Base-by-base conservation (phyloP, 35 echinoderm and acorn worm genomes). In the Chiridota heheva region DNA sequence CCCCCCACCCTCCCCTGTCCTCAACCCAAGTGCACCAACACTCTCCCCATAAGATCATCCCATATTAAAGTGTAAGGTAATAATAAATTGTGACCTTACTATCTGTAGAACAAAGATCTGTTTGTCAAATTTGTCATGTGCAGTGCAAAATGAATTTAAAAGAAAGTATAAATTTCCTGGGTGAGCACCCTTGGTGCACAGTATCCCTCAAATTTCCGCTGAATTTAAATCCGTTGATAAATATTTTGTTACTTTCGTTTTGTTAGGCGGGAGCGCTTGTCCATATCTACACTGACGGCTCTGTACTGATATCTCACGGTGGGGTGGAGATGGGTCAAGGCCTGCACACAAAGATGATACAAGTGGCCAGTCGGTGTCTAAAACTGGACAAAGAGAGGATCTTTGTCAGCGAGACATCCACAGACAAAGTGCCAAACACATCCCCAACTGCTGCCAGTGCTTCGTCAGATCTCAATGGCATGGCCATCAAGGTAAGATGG, bases 311-410 rank as follows among this genome's bases (percentile, higher is more conserved):
- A 22, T 67, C 86, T 33, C 91, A 95, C 42, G 91, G 91, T 7
- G 91, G 91, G 22, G 60, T 73, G 26, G 91, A 95, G 64, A 95
- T 95, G 91, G 91, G 91, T 0, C 91, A 95, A 67, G 91, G 91
- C 12, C 55, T 95, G 10, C 86, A 95, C 57, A 95, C 86, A 28
- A 88, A 95, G 58, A 81, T 95, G 62, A 84, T 95, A 29, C 91
- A 95, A 44, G 67, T 95, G 2, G 90, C 90, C 7, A 84, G 81
- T 61, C 44, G 53, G 31, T 36, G 71, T 25, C 75, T 79, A 20
- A 38, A 63, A n/a, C 62, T 93, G 30, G 71, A 84, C 16, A 64
- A 72, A 33, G 72, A 76, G 5, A 78, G 72, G 53, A 88, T 93
- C 30, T 60, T 70, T 42, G 58, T 93, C 15, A 78, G 69, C 42